These are phyloP conservation scores for Hyposoter dolosus DNA, from an alignment of 2,888 invertebrate genomes.

Conservation along the genomic window DNA sequence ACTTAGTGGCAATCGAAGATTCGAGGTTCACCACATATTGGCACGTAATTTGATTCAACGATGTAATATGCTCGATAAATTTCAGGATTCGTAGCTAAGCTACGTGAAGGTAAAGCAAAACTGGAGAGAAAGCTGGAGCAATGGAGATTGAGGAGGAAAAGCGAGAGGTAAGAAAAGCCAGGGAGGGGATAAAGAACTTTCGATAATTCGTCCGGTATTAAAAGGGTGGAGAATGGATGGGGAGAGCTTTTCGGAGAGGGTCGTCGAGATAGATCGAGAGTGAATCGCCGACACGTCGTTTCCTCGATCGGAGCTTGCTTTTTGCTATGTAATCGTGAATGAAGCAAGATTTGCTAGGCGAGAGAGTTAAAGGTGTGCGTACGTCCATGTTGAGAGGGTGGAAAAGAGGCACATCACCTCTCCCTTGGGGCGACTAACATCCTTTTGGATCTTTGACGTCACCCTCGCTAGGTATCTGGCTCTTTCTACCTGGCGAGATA, in stretches of 20 bases:
- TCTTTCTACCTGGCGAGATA: slow-evolving; percentile 64
- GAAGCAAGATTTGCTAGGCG: slow-evolving; percentile 22
- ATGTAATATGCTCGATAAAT: slow-evolving; percentile 63
- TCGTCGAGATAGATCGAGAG: slow-evolving; percentile 62
- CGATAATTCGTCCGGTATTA: slow-evolving; percentile 63
- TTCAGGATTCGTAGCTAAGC: slow-evolving; percentile 36
- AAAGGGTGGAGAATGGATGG: slow-evolving; percentile 43
- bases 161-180: not conserved
- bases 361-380: slow-evolving; percentile 6
- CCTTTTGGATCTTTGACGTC: slow-evolving; percentile 79
- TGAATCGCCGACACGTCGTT: slow-evolving; percentile 71
- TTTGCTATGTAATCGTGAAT: slow-evolving; percentile 37
- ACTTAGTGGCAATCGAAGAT: slow-evolving; percentile 26
- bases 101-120: slow-evolving; percentile 59
- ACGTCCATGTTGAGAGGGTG: not conserved
- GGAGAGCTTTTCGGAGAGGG: slow-evolving; percentile 31
- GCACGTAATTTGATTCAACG: slow-evolving; percentile 56
- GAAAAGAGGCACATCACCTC: slow-evolving; percentile 46
- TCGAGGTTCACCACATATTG: slow-evolving; percentile 23
- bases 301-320: slow-evolving; percentile 47
- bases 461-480: slow-evolving; percentile 31
- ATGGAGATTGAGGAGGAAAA: slow-evolving; percentile 1
- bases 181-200: slow-evolving; percentile 56
- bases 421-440: slow-evolving; percentile 64
- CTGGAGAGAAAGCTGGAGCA: not conserved